Conservation (phyloP, 2,888 invertebrate genomes). For the Drosophila ochracea region DNA sequence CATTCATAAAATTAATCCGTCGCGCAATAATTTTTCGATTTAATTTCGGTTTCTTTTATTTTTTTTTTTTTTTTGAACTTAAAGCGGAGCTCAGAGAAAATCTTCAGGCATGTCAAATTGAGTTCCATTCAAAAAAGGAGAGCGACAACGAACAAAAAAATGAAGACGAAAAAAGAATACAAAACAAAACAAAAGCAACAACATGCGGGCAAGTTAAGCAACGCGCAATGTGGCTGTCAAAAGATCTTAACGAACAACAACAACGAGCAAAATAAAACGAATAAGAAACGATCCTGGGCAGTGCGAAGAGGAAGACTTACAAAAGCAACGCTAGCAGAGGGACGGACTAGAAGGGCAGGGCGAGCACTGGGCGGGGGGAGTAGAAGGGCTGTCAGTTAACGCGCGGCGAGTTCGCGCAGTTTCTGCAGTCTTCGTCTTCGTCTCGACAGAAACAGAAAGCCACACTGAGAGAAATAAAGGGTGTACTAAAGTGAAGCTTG, state of each 20-base stretch:
- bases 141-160: conserved; percentile 17
- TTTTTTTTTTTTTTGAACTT: conserved; percentile 26
- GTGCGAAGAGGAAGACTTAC: conserved; percentile 49
- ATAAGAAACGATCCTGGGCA: conserved; percentile 65
- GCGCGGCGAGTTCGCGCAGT: conserved; percentile 51
- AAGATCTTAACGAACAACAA: conserved; percentile 70
- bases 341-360: not conserved
- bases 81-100: conserved; percentile 65
- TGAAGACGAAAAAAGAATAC: conserved; percentile 23
- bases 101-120: conserved; percentile 80
- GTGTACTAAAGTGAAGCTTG: not conserved
- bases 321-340: conserved; percentile 26
- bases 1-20: conserved; percentile 70
- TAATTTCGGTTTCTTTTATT: conserved; percentile 36
- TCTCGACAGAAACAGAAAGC: conserved; percentile 13
- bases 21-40: conserved; percentile 76
- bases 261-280: conserved; percentile 22
- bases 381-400: conserved; percentile 63
- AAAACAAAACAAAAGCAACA: conserved; percentile 58
- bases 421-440: conserved; percentile 3
- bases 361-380: not conserved
- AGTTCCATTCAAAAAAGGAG: conserved; percentile 62
- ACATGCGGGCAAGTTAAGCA: conserved; percentile 52
- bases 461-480: conserved; percentile 1
- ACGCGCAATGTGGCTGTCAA: conserved; percentile 68